Base-by-base conservation (phyloP, 2,888 invertebrate species). In the Megalurothrips usitatus region DNA sequence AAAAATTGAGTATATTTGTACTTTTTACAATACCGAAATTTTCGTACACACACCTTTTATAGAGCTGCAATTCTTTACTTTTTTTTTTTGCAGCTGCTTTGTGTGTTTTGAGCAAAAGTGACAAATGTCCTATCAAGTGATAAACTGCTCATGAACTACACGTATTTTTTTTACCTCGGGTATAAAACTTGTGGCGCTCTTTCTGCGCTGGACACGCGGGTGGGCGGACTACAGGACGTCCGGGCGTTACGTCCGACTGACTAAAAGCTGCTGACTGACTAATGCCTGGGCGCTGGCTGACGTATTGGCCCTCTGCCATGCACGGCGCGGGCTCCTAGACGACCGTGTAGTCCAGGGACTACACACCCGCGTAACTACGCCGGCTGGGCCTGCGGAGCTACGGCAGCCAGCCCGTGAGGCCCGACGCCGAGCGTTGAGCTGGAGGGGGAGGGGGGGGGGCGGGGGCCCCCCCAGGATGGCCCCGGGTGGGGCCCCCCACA, bases 241-340 rank as follows among this genome's bases (percentile, higher is more conserved):
- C 68, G 68, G 68, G 34, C 34, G 34, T 43, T 43, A 43, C 34
- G 34, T 43, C 34, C 68, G 68, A 26, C 23, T 23, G 68, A 75
- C 68, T 75, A 26, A 75, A 75, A 75, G 68, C 68, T 26, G 68
- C 26, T 26, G 23, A 26, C 68, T 75, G 68, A 75, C 26, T 75
- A 75, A 75, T 75, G 68, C 26, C 58, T 68, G 14, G 58, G 58
- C 19, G n/a, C 58, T 10, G 14, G 58, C 68, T 75, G 68, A 75
- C 68, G 23, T 23, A 75, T 26, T 75, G 68, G 68, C 68, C 12
- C 23, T 26, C 23, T 75, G 68, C 68, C 68, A 75, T 75, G 12
- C 68, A 58, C 14, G 58, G 58, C 58, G 17, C 52, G 58, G 14
- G 58, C 14, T 26, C 23, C 68, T 23, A 43, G 34, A 43, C 34